Conservation (phyloP, 2,113 vertebrate species). For the Melanostigma gelatinosum region DNA sequence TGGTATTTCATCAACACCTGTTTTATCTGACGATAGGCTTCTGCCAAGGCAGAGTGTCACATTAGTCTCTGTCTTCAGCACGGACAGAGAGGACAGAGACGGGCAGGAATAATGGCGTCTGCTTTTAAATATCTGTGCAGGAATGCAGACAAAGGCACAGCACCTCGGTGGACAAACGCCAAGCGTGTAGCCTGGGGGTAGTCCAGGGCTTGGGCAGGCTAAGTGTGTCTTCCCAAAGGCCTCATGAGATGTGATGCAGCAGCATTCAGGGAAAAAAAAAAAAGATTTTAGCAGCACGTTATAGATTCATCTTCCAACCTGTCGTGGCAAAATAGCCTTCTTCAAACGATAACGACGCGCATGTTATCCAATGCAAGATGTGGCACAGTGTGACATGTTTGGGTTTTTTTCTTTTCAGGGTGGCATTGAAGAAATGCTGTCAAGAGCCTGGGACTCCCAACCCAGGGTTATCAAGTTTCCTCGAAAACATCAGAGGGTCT, state of each 20-base stretch:
- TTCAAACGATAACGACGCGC: slow-evolving; percentile 25
- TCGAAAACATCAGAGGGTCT: slow-evolving; percentile 81
- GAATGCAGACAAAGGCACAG: slow-evolving; percentile 34
- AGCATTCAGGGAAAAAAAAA: background rate
- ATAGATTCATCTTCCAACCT: slow-evolving; percentile 45
- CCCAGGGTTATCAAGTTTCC: slow-evolving; percentile 86
- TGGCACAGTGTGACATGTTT: slow-evolving; percentile 29
- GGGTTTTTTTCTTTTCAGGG: slow-evolving; percentile 65
- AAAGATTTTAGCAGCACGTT: slow-evolving; percentile 37
- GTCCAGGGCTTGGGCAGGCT: slow-evolving; percentile 12
- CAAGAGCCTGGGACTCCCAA: slow-evolving; percentile 79
- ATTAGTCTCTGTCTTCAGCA: slow-evolving; percentile 38
- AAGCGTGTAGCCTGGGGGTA: slow-evolving; percentile 26
- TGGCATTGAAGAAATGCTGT: slow-evolving; percentile 79
- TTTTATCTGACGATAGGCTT: slow-evolving; percentile 44
- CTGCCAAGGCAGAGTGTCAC: slow-evolving; percentile 27
- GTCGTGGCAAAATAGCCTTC: slow-evolving; percentile 25
- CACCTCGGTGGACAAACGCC: slow-evolving; percentile 22
- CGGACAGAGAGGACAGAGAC: slow-evolving; percentile 2
- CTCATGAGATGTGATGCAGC: slow-evolving; percentile 40
- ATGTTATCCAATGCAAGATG: slow-evolving; percentile 15
- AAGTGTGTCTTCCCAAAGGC: slow-evolving; percentile 44
- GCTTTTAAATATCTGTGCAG: slow-evolving; percentile 14
- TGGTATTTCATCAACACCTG: slow-evolving; percentile 19
- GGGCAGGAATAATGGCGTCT: slow-evolving; percentile 1